phyloP scores from a whole-genome alignment of 1,140 invertebrate genomes.

The Drosophila chauvacae region DNA sequence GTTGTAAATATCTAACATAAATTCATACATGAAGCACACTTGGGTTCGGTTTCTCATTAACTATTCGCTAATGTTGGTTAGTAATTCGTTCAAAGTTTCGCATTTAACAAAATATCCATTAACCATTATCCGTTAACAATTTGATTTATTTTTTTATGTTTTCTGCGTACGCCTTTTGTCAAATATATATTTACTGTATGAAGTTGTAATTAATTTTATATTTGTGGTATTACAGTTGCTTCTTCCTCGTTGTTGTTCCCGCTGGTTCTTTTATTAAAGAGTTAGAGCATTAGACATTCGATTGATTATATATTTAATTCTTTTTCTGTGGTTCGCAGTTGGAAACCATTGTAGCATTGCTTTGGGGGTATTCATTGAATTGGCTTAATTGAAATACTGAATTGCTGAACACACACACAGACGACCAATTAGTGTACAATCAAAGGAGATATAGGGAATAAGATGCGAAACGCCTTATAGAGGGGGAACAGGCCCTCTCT shows the following conservation, averaged over 20 bases:
- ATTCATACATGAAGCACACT: slow-evolving; percentile 84
- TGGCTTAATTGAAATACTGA: slow-evolving; percentile 83
- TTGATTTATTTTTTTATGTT: slow-evolving; percentile 33
- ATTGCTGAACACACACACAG: slow-evolving; percentile 74
- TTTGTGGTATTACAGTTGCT: slow-evolving; percentile 76
- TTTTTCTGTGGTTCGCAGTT: slow-evolving; percentile 47
- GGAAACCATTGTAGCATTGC: slow-evolving; percentile 58
- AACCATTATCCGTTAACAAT: slow-evolving; percentile 58
- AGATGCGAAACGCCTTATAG: background rate
- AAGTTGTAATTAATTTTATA: slow-evolving; percentile 48
- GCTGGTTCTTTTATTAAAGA: slow-evolving; percentile 67
- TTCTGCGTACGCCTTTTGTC: slow-evolving; percentile 15
- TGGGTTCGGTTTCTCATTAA: slow-evolving; percentile 75
- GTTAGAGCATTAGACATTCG: slow-evolving; percentile 50
- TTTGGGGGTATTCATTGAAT: slow-evolving; percentile 35
- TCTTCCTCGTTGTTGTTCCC: slow-evolving; percentile 84
- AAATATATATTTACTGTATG: slow-evolving; percentile 40
- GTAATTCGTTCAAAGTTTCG: slow-evolving; percentile 35
- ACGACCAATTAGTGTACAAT: slow-evolving; percentile 52
- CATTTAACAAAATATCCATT: slow-evolving; percentile 71
- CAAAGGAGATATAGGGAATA: background rate
- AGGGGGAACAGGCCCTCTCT: background rate
- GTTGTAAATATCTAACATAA: slow-evolving; percentile 80
- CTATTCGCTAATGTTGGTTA: slow-evolving; percentile 56
- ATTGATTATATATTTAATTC: slow-evolving; percentile 38